Base-by-base conservation (phyloP, 2,797 vertebrate genomes). In the Cryptoprocta ferox region DNA sequence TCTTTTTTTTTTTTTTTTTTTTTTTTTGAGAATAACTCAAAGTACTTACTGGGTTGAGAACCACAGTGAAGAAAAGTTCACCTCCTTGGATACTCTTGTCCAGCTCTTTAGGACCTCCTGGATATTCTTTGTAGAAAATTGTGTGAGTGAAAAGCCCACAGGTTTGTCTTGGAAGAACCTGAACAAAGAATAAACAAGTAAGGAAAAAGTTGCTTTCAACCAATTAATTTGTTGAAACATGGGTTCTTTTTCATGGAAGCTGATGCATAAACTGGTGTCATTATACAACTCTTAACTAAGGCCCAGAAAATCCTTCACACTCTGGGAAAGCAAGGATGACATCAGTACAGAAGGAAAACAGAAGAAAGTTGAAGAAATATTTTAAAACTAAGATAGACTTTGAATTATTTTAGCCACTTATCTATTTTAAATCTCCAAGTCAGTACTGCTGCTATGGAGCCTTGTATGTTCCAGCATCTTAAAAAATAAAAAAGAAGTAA, bases 101-200 rank as follows among this genome's bases (percentile, higher is more conserved):
- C 98, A 99, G 99, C 97, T 99, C 99, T 96, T 99, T 99, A 16
- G 99, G 99, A 75, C 99, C 99, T 89, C 99, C 99, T 2, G 99
- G 99, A 97, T 99, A 99, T 95, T 99, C 99, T 98, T 99, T 99
- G 98, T 99, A 99, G 99, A 99, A 99, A 98, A 99, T 99, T 45
- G 99, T 99, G 98, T 99, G 99, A 76, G 99, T 99, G 98, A 99
- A 99, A 96, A 99, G 99, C 89, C 99, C 99, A 95, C 99, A 99
- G 0, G 99, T 99, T 98, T 99, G 99, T 86, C 99, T 99, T 86
- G 99, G 99, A 98, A 99, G 99, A 97, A 99, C 99, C 99, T 99
- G 98, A 75, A 98, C 78, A 75, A 94, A 93, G 16, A 97, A 66
- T 28, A 13, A 28, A 42, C 30, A 30, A 1, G 21, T 53, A 42